These are phyloP conservation scores for Calyptomena viridis DNA, from an alignment of 2,113 vertebrate genomes.

Conservation along the genomic window DNA sequence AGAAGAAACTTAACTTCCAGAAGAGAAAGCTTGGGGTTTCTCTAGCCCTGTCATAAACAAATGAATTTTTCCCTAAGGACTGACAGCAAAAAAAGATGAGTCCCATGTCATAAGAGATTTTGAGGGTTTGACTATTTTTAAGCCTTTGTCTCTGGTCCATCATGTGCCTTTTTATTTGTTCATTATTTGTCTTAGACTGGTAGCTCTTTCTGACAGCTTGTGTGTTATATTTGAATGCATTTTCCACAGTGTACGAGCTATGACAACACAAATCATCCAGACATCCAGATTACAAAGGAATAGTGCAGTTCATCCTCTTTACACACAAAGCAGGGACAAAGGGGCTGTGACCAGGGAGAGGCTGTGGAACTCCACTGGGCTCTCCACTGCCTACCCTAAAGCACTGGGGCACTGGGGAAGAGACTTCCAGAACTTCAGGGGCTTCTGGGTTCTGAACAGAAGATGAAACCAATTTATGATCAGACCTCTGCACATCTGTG, in stretches of 20 bases:
- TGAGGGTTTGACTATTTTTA: slow-evolving; percentile 1
- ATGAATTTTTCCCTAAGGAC: background rate
- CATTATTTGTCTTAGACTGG: slow-evolving; percentile 23
- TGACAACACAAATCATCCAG: slow-evolving; percentile 42
- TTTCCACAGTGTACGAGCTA: background rate
- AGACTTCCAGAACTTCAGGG: slow-evolving; percentile 30
- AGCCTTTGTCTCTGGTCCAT: background rate
- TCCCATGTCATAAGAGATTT: background rate
- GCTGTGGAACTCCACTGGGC: background rate
- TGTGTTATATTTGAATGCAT: slow-evolving; percentile 21
- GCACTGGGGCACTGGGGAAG: background rate
- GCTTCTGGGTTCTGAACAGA: background rate
- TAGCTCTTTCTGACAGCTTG: slow-evolving; percentile 15
- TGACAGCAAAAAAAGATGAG: background rate
- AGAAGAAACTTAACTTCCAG: background rate
- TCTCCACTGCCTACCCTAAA: background rate
- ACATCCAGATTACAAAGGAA: background rate
- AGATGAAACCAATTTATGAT: slow-evolving; percentile 59
- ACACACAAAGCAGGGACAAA: background rate
- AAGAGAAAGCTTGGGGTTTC: background rate
- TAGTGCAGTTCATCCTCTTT: background rate
- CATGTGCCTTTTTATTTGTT: background rate
- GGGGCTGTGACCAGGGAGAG: background rate
- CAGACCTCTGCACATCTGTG: slow-evolving; percentile 64
- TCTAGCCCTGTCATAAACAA: background rate